Evolutionary conservation across 2,113 vertebrate species (phyloP).

Genomic region (Hemicordylus capensis): DNA sequence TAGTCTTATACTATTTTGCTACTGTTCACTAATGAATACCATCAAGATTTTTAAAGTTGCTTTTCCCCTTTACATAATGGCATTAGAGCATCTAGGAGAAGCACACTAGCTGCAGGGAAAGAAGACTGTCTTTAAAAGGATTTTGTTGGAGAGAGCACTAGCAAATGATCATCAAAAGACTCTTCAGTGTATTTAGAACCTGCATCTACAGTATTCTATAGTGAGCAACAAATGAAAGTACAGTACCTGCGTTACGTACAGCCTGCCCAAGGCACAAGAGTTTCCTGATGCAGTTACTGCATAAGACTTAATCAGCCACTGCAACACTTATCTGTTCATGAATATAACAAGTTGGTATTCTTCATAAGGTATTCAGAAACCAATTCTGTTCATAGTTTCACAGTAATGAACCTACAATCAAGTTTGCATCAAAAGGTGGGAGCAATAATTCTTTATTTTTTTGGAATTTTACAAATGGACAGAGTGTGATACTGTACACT

Average conservation of each 20-base stretch:
- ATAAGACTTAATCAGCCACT: neutral
- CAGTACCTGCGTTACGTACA: neutral
- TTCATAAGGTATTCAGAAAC: neutral
- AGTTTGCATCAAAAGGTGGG: no score
- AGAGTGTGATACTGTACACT: no score
- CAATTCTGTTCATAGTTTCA: neutral
- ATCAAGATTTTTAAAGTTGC: neutral
- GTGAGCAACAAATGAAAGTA: neutral
- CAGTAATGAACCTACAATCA: neutral
- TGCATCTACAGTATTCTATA: neutral
- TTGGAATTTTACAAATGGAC: no score
- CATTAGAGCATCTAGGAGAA: neutral
- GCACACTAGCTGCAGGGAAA: neutral
- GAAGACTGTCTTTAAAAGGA: neutral
- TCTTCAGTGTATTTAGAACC: neutral
- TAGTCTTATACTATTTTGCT: neutral
- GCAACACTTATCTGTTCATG: no score
- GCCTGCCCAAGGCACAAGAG: conserved; percentile 12
- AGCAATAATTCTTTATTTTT: no score
- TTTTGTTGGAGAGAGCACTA: neutral
- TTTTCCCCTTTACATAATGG: neutral
- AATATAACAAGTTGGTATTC: no score
- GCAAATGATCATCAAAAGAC: neutral
- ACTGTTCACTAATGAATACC: neutral
- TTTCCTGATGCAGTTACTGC: neutral